phyloP scores from a whole-genome alignment of 2,113 vertebrate genomes.

The Catharus bicknelli region DNA sequence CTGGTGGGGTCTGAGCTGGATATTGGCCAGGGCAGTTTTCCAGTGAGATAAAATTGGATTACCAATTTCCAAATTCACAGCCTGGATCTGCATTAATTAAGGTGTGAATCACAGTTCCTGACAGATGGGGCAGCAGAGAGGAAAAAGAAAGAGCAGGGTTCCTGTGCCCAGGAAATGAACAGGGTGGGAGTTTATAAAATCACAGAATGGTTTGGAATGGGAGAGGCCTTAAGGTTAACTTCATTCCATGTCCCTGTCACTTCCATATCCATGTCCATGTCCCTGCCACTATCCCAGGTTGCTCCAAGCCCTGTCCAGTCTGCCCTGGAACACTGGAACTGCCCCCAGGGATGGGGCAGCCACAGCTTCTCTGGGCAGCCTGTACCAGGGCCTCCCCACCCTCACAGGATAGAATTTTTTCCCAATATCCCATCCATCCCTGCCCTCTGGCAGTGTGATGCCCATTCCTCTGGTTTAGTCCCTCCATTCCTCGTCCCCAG shows the following conservation, averaged over 20 bases:
- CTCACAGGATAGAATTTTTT: neutral
- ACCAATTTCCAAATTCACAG: neutral
- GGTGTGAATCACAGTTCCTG: neutral
- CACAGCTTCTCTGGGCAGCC: neutral
- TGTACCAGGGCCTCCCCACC: neutral
- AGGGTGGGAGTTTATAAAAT: neutral
- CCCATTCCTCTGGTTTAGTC: neutral
- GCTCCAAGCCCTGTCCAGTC: neutral
- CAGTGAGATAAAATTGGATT: neutral
- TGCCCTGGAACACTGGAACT: neutral
- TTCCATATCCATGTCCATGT: neutral
- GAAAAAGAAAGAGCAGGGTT: neutral
- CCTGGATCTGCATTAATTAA: neutral
- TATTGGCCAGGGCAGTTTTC: neutral
- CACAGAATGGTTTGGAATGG: neutral
- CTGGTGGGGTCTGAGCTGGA: neutral
- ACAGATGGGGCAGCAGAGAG: neutral
- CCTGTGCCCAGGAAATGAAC: neutral
- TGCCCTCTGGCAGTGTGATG: neutral
- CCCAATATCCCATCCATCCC: neutral
- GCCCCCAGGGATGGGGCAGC: neutral
- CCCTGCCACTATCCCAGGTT: rapidly evolving
- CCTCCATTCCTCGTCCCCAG: neutral
- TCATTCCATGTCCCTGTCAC: neutral
- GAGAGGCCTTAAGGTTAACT: neutral